Evolutionary conservation across 2,888 invertebrate genomes (phyloP).

Genomic region (Archaeoteleia sp.): DNA sequence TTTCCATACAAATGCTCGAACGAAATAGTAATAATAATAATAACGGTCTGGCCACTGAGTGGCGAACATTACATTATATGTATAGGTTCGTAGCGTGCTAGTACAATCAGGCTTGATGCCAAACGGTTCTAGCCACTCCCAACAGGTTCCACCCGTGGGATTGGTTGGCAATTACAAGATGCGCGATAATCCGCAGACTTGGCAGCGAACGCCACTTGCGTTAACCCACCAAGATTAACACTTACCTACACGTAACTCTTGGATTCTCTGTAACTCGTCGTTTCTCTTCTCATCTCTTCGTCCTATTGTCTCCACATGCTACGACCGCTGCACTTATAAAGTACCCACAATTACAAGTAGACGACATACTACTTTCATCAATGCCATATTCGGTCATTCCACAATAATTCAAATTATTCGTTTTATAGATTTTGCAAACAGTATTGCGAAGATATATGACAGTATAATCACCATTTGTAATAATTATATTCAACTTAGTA

Average conservation of each 20-base stretch:
- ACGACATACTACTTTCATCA: slow-evolving; percentile 30
- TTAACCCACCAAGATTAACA: slow-evolving; percentile 74
- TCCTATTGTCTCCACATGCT: slow-evolving; percentile 25
- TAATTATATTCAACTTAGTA: too few species aligned
- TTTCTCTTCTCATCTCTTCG: slow-evolving; percentile 23
- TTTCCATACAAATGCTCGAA: slow-evolving; percentile 40
- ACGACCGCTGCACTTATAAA: slow-evolving; percentile 34
- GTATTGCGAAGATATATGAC: too few species aligned
- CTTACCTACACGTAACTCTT: slow-evolving; percentile 72
- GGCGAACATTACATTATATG: slow-evolving; percentile 43
- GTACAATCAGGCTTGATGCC: slow-evolving; percentile 74
- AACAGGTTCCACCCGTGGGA: slow-evolving; percentile 69
- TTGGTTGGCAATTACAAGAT: slow-evolving; percentile 75
- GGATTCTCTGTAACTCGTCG: slow-evolving; percentile 56
- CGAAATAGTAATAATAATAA: slow-evolving; percentile 29
- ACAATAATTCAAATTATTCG: too few species aligned
- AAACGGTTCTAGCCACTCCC: slow-evolving; percentile 69
- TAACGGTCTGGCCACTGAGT: slow-evolving; percentile 48
- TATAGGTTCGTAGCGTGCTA: slow-evolving; percentile 53
- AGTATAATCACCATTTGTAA: too few species aligned
- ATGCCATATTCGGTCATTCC: not conserved
- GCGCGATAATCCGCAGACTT: slow-evolving; percentile 75
- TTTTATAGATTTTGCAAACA: not conserved
- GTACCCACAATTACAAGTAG: slow-evolving; percentile 40
- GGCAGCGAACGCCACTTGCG: slow-evolving; percentile 71